Conservation (phyloP, 2,888 invertebrate species). For the Lampropteryx suffumata region DNA sequence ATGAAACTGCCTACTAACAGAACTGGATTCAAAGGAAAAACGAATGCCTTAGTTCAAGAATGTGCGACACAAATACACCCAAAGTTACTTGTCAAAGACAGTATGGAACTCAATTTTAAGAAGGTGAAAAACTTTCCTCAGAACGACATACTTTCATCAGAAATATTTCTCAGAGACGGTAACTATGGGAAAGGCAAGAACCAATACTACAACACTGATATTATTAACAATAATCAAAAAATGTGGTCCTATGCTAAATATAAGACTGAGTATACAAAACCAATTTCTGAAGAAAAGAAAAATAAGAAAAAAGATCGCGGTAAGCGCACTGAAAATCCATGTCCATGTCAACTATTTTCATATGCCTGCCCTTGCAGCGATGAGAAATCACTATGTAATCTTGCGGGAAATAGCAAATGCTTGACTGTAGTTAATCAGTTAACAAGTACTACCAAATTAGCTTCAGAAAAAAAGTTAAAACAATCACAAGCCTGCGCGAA, state of each 20-base stretch:
- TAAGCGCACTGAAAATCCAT: conserved; percentile 57
- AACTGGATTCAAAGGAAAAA: conserved; percentile 44
- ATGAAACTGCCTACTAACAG: conserved; percentile 35
- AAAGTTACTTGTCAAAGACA: conserved; percentile 44
- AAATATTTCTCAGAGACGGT: conserved; percentile 57
- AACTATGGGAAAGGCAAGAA: conserved; percentile 36
- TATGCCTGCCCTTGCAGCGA: conserved; percentile 63
- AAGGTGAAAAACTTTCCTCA: conserved; percentile 43
- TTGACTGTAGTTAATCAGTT: conserved; percentile 44
- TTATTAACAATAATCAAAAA: conserved; percentile 50
- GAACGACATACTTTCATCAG: conserved; percentile 51
- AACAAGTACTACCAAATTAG: conserved; percentile 45
- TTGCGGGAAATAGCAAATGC: conserved; percentile 49
- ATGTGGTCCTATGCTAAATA: conserved; percentile 67
- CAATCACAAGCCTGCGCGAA: conserved; percentile 33
- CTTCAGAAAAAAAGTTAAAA: conserved; percentile 35
- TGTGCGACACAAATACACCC: conserved; percentile 59
- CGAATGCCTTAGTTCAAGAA: conserved; percentile 58
- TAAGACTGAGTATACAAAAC: conserved; percentile 56
- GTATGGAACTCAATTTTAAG: conserved; percentile 43
- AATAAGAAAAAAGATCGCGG: conserved; percentile 49
- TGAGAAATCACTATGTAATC: conserved; percentile 50
- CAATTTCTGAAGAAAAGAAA: conserved; percentile 52
- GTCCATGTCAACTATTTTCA: conserved; percentile 68
- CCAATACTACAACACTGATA: conserved; percentile 38